A percentile compares a stretch with the other conserved stretches of the same genome.
These are phyloP conservation scores for Druon quercuslanigerum DNA, from an alignment of 1,140 invertebrate genomes.

Conservation along the genomic window DNA sequence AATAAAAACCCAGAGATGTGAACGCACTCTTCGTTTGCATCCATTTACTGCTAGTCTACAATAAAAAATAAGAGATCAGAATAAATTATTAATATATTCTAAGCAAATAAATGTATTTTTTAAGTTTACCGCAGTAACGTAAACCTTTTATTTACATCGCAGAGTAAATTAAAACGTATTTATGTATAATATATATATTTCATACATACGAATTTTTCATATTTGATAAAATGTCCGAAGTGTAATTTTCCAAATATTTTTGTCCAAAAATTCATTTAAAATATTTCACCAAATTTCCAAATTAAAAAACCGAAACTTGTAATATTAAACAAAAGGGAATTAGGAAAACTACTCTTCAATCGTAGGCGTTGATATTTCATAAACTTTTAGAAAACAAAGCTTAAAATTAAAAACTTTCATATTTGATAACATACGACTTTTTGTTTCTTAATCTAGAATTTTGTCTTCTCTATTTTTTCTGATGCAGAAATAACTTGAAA, in stretches of 20 bases:
- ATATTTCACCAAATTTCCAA: background rate
- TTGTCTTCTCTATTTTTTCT: no score
- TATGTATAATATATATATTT: conserved; percentile 4
- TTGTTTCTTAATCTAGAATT: no score
- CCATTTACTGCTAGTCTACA: background rate
- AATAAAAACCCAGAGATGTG: no score
- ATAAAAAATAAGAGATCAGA: conserved; percentile 8
- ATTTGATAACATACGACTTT: no score
- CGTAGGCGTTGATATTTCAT: background rate
- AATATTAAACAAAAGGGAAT: background rate
- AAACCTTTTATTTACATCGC: conserved; percentile 44
- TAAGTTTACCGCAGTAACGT: conserved; percentile 46
- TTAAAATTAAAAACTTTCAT: no score
- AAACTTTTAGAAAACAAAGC: background rate
- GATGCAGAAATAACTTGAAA: no score
- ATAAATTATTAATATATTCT: conserved; percentile 34
- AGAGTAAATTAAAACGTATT: conserved; percentile 28
- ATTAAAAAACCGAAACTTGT: background rate
- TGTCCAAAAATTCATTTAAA: background rate
- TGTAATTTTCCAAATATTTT: conserved; percentile 3
- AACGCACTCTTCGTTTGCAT: no score
- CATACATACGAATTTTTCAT: background rate
- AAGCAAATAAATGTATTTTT: conserved; percentile 47
- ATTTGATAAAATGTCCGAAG: background rate
- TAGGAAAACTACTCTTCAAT: conserved; percentile 4